Evolutionary conservation across 1,140 invertebrate genomes (phyloP).

Genomic region (Stegodyphus mimosarum): DNA sequence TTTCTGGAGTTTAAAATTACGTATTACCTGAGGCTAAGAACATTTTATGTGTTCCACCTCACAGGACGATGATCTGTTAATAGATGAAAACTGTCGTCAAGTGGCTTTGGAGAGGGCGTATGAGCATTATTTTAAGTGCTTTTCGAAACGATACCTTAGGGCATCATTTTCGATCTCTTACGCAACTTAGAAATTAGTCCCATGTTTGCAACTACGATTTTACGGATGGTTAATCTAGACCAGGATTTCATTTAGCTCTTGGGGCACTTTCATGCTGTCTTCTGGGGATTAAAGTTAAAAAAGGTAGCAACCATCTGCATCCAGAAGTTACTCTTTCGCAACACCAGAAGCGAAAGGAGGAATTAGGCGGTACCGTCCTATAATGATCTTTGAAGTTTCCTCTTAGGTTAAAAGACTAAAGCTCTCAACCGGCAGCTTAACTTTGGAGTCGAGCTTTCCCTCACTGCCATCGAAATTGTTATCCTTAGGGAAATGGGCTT

Average conservation of each 20-base stretch:
- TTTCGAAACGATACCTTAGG: slow-evolving; percentile 46
- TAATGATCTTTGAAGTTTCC: background rate
- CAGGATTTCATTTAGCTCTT: slow-evolving; percentile 36
- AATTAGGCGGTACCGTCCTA: background rate
- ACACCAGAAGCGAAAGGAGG: background rate
- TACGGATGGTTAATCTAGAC: slow-evolving; percentile 31
- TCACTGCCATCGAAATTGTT: too few relatives aligned
- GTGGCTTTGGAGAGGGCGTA: slow-evolving; percentile 23
- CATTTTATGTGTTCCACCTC: slow-evolving; percentile 13
- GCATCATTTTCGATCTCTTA: slow-evolving; percentile 39
- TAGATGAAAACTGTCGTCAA: slow-evolving; percentile 39
- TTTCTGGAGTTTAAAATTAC: background rate
- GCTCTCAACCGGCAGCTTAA: background rate
- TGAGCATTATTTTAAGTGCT: slow-evolving; percentile 54
- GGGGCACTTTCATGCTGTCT: background rate
- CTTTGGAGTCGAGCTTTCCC: too few relatives aligned
- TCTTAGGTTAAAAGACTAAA: background rate
- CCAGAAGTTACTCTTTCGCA: background rate
- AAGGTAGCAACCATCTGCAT: background rate
- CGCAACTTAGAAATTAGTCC: slow-evolving; percentile 47
- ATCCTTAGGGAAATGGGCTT: too few relatives aligned
- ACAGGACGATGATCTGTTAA: slow-evolving; percentile 35
- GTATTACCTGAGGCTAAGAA: background rate
- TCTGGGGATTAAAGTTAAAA: slow-evolving; percentile 19
- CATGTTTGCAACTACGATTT: slow-evolving; percentile 42